Evolutionary conservation across 2,888 invertebrate genomes (phyloP).

Genomic region (Lamproptera curius): DNA sequence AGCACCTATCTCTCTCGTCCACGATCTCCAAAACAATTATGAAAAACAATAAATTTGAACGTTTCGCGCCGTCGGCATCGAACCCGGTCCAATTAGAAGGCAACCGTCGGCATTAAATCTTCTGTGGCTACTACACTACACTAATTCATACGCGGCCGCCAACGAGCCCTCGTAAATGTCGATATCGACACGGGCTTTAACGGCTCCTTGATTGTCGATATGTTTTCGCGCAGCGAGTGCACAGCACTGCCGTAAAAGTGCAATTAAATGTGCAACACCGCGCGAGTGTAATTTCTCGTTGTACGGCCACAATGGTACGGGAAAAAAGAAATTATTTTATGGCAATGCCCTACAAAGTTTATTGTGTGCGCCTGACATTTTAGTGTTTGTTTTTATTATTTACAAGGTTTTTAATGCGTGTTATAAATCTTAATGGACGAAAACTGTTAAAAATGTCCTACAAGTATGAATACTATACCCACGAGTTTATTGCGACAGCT

Average conservation of each 20-base stretch:
- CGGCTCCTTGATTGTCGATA: slow-evolving; percentile 61
- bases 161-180: slow-evolving; percentile 60
- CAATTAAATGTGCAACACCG: too few relatives aligned
- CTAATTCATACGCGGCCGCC: slow-evolving; percentile 71
- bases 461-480: too few relatives aligned
- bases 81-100: slow-evolving; percentile 71
- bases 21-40: slow-evolving; percentile 70
- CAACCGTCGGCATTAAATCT: slow-evolving; percentile 70
- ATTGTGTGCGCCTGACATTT: too few relatives aligned
- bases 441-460: too few relatives aligned
- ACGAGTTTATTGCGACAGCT: too few relatives aligned
- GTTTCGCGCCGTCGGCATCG: slow-evolving; percentile 68
- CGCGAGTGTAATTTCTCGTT: too few relatives aligned
- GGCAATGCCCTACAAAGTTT: too few relatives aligned
- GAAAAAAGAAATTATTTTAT: too few relatives aligned
- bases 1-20: slow-evolving; percentile 36
- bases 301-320: too few relatives aligned
- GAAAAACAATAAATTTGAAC: slow-evolving; percentile 67
- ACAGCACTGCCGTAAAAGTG: not conserved
- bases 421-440: too few relatives aligned
- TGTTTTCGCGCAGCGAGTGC: slow-evolving; percentile 24
- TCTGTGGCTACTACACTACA: slow-evolving; percentile 70
- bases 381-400: too few relatives aligned
- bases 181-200: slow-evolving; percentile 57
- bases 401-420: too few relatives aligned